Base-by-base conservation (phyloP, 2,888 invertebrate species). In the Polylopha cassiicola region DNA sequence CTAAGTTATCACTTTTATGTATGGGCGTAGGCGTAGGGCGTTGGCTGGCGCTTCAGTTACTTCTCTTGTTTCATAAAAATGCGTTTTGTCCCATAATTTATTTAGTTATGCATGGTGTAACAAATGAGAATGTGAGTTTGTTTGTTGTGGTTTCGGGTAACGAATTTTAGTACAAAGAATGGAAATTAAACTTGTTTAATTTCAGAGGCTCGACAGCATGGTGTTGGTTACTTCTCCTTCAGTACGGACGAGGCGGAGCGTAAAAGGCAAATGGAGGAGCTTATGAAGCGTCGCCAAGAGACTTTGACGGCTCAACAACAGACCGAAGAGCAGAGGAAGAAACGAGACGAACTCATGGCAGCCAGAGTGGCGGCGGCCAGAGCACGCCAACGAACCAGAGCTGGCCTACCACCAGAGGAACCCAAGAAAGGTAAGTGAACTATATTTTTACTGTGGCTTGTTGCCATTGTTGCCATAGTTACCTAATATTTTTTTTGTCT, bases 151-250 rank as follows among this genome's bases (percentile, higher is more conserved):
- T n/a, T n/a, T n/a, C n/a, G n/a, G n/a, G n/a, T n/a, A n/a, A n/a
- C n/a, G n/a, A n/a, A n/a, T n/a, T n/a, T n/a, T n/a, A n/a, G n/a
- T n/a, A n/a, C n/a, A n/a, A n/a, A n/a, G n/a, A n/a, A n/a, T n/a
- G n/a, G n/a, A n/a, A n/a, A n/a, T n/a, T n/a, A n/a, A n/a, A n/a
- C n/a, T n/a, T n/a, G n/a, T 3, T 13, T n/a, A 9, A 28, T 30
- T 51, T 2, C 73, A 91, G 98, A 98, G 90, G 95, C 97, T 0
- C 88, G 98, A 45, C 89, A 91, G 6, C 97, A 98, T 65, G 98
- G 98, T 61, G 95, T 95, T 9, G 95, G 95, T 3, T 98, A 95
- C 77, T 98, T 92, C 75, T 89, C 92, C 11, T 97, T 98, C 73
- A 95, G 97, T 7, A 93, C 92, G 26, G 94, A 97, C 56, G 95